These are phyloP conservation scores for Cerastis leucographa DNA, from an alignment of 2,888 invertebrate genomes.

Conservation along the genomic window DNA sequence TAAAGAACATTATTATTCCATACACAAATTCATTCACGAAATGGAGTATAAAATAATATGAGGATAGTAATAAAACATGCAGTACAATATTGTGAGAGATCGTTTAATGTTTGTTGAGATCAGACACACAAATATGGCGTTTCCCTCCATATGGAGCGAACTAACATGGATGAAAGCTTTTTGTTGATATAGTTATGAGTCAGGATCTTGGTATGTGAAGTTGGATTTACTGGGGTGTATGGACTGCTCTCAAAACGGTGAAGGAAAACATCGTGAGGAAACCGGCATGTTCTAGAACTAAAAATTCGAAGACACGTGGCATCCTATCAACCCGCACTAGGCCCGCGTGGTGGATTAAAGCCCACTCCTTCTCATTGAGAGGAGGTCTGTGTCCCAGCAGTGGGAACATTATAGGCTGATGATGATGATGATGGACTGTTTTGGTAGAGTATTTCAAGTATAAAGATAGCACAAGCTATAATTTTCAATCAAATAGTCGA, in stretches of 20 bases:
- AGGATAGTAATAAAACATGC: slow-evolving; percentile 65
- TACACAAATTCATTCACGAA: slow-evolving; percentile 49
- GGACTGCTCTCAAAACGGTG: too few species aligned
- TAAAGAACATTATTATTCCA: slow-evolving; percentile 21
- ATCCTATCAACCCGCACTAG: too few species aligned
- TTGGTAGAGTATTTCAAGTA: background rate
- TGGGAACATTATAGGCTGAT: too few species aligned
- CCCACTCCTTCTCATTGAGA: too few species aligned
- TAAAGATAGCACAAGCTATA: background rate
- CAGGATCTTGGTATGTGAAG: slow-evolving; percentile 19
- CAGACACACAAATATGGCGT: slow-evolving; percentile 62
- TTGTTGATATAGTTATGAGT: slow-evolving; percentile 49
- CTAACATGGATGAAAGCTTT: slow-evolving; percentile 59
- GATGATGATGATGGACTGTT: background rate
- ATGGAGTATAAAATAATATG: slow-evolving; percentile 43
- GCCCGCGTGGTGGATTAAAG: too few species aligned
- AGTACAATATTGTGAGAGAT: slow-evolving; percentile 76
- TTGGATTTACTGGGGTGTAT: slow-evolving; percentile 34
- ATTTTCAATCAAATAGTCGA: background rate
- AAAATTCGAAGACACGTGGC: too few species aligned
- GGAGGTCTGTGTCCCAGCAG: too few species aligned
- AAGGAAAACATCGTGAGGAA: too few species aligned
- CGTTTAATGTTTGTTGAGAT: slow-evolving; percentile 68
- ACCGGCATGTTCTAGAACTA: too few species aligned
- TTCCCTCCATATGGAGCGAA: slow-evolving; percentile 60